Evolutionary conservation across 2,797 vertebrate genomes (phyloP), one percentile per base, ranked within the genome.

Genomic region (Taeniopygia guttata): DNA sequence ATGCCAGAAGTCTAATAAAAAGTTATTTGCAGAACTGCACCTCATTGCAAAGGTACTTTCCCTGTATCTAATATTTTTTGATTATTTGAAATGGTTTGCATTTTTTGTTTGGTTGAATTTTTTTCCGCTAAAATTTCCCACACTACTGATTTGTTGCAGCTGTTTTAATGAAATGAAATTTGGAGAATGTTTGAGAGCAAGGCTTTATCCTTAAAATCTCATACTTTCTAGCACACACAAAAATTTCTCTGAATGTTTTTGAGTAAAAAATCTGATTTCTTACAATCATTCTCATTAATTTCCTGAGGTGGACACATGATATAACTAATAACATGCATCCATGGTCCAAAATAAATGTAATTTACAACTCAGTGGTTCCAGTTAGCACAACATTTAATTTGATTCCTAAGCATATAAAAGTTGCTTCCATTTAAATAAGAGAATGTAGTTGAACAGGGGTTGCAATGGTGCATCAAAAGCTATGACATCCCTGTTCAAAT

Each of bases 401-500:
- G 72, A 89, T 73, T 93, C 69, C 32, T n/a, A 78, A 74, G 42
- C 38, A 32, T 49, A 70, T 26, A 76, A 78, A 78, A 91, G 85
- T 93, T 87, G 16, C 72, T 91, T 90, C 45, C 56, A 94, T 20
- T 73, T 90, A 63, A 90, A 67, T 70, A 91, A 49, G 59, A 91
- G 45, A 84, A 63, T n/a, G 43, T 78, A 84, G 51, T 43, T 82
- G 87, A 94, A 51, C 82, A 86, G 16, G 34, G 49, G 15, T 86
- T 91, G 76, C 77, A 92, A 74, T 46, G n/a, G 43, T 82, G 63
- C 52, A 70, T 94, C 96, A 94, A 93, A 93, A 93, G 30, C n/a
- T 77, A 72, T 94, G 95, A 96, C 95, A 97, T 82, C 13, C 49
- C 36, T 34, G n/a, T 56, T 94, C 83, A 94, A 94, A 93, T 93